phyloP scores from a whole-genome alignment of 2,888 invertebrate genomes.

The Abscondita cerata region DNA sequence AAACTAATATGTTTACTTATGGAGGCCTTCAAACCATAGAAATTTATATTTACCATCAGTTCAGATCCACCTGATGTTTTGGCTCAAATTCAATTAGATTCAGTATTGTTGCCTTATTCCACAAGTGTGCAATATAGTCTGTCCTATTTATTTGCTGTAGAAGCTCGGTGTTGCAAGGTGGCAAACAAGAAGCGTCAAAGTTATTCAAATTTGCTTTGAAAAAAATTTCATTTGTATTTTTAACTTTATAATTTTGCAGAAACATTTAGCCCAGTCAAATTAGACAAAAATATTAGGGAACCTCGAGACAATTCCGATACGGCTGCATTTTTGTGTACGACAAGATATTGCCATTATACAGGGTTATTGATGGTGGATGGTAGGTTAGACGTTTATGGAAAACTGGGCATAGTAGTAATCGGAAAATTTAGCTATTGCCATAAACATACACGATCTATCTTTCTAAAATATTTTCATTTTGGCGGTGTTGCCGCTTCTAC shows the following conservation, averaged over 20 bases:
- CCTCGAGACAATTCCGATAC: too few relatives aligned
- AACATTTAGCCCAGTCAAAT: too few relatives aligned
- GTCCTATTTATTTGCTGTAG: neutral
- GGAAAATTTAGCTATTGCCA: too few relatives aligned
- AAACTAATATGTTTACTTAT: neutral
- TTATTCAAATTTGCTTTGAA: constrained; percentile 1
- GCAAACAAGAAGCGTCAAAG: constrained; percentile 1
- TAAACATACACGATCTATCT: too few relatives aligned
- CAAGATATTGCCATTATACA: too few relatives aligned
- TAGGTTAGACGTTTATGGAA: too few relatives aligned
- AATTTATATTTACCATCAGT: neutral
- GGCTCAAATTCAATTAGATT: neutral
- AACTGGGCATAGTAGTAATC: too few relatives aligned
- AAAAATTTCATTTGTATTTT: neutral
- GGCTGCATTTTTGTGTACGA: too few relatives aligned
- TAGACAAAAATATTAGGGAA: too few relatives aligned
- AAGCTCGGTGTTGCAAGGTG: neutral
- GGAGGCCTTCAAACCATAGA: constrained; percentile 5
- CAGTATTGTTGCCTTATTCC: constrained; percentile 2
- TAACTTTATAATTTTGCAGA: neutral
- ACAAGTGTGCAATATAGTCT: constrained; percentile 1
- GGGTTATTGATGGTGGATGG: too few relatives aligned
- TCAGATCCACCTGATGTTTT: neutral
- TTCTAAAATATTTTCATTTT: too few relatives aligned
- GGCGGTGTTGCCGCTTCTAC: too few relatives aligned